Evolutionary conservation across 2,113 vertebrate genomes (phyloP).

Genomic region (Tachysurus fulvidraco): DNA sequence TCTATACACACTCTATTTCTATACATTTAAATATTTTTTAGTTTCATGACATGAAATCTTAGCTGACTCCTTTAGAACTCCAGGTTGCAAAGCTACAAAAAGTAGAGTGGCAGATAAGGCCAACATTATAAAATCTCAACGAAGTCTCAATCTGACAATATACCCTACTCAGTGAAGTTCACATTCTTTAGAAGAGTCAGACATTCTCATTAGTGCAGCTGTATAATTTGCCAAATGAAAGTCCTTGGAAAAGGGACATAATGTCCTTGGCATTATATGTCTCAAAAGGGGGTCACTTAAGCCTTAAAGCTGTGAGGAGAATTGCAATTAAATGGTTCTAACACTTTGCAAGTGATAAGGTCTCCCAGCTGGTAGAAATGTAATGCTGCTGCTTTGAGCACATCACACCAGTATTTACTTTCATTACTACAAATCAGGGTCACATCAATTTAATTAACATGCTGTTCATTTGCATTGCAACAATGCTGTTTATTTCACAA

Average conservation of each 20-base stretch:
- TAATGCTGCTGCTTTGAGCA: slow-evolving; percentile 24
- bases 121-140: not conserved
- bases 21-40: not conserved
- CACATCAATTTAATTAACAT: not conserved
- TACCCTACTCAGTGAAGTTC: not conserved
- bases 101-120: not conserved
- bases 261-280: slow-evolving; percentile 41
- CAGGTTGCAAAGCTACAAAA: not conserved
- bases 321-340: slow-evolving; percentile 60
- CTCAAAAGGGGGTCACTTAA: slow-evolving; percentile 51
- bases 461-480: not conserved
- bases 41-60: not conserved
- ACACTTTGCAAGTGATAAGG: slow-evolving; percentile 63
- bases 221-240: slow-evolving; percentile 32
- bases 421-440: slow-evolving; percentile 1
- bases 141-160: not conserved
- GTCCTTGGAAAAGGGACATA: slow-evolving; percentile 28
- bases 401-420: slow-evolving; percentile 12
- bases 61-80: not conserved
- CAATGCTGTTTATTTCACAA: not conserved
- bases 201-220: slow-evolving; percentile 24
- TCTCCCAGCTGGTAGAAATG: slow-evolving; percentile 51
- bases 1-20: not conserved
- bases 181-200: slow-evolving; percentile 5
- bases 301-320: slow-evolving; percentile 52